Evolutionary conservation across 2,113 vertebrate species (phyloP).

Genomic region (Chloebia gouldiae): DNA sequence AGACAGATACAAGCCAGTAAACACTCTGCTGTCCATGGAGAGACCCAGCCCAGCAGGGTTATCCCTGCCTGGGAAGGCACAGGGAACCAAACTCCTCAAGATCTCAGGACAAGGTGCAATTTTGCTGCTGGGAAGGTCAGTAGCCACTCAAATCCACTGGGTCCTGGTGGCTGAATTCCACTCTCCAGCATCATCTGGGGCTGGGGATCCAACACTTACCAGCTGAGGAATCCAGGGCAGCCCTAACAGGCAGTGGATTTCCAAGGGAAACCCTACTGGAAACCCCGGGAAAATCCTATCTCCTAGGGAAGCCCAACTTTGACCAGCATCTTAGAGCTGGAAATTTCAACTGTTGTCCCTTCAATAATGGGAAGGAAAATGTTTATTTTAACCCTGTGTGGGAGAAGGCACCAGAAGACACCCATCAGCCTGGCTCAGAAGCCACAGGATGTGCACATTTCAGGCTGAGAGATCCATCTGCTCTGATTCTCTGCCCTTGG

Average conservation of each 20-base stretch:
- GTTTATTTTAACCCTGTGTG: neutral
- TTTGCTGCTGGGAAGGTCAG: neutral
- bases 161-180: neutral
- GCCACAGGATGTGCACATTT: neutral
- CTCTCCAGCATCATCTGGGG: neutral
- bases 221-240: neutral
- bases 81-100: neutral
- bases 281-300: neutral
- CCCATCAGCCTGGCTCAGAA: neutral
- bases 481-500: neutral
- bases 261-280: neutral
- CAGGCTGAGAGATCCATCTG: neutral
- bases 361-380: neutral
- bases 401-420: neutral
- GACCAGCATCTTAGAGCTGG: neutral
- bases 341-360: neutral
- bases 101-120: neutral
- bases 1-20: slow-evolving; percentile 67
- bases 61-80: slow-evolving; percentile 17
- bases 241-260: neutral
- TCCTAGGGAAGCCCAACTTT: neutral
- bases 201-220: neutral
- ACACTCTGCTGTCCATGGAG: slow-evolving; percentile 57
- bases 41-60: neutral
- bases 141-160: accelerated